Conservation (phyloP, 2,797 vertebrate species). For the Parotocinclus haroldoi region DNA sequence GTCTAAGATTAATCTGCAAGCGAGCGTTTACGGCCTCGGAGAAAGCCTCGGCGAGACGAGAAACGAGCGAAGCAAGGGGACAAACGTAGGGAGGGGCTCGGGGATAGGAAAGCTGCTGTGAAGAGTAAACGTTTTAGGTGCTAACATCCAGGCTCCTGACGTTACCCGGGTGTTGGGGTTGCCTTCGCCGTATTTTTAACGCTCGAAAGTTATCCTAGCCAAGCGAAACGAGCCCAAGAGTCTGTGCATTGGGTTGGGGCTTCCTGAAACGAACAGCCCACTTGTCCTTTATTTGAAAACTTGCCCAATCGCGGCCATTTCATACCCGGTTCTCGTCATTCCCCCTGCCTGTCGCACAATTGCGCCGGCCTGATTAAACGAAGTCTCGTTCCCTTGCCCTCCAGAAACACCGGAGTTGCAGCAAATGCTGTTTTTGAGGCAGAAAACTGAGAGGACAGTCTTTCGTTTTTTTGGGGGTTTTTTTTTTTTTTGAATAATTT, state of each 20-base stretch:
- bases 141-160: neutral
- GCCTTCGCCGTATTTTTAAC: neutral
- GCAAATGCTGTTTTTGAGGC: constrained; percentile 51
- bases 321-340: constrained; percentile 1
- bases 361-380: constrained; percentile 13
- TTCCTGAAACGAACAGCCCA: constrained; percentile 4
- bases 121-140: too few species aligned
- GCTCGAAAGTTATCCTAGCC: neutral
- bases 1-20: constrained; percentile 20
- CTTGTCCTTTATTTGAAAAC: neutral
- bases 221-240: neutral
- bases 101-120: neutral
- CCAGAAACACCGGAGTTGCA: constrained; percentile 42
- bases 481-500: too few species aligned
- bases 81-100: neutral
- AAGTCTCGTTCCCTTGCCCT: constrained; percentile 39
- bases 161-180: constrained; percentile 4
- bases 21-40: constrained; percentile 29
- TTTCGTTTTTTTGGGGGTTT: constrained; percentile 30
- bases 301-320: neutral
- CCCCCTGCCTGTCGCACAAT: constrained; percentile 3
- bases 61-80: too few species aligned
- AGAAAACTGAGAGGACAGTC: constrained; percentile 29
- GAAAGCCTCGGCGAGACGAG: neutral
- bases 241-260: neutral